Base-by-base conservation (phyloP, 92 coral and sea anemone species). In the Metridium senile region DNA sequence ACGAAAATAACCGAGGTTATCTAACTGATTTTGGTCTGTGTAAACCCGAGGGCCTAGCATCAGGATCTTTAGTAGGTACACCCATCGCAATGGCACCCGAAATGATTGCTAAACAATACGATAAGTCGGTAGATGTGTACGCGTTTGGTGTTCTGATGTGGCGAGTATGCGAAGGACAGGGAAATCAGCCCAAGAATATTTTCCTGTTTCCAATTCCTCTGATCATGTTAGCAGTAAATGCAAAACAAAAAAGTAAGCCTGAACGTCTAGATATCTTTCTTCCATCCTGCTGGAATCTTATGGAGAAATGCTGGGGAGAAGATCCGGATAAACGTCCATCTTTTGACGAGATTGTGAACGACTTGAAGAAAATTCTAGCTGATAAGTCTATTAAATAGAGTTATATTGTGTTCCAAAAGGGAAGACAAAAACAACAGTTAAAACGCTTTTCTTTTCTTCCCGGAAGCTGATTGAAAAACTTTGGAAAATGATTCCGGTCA, bases 1-100 rank as follows among this genome's bases (percentile, higher is more conserved):
- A 88, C 59, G 77, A 75, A 34, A 22, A 61, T 30, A 83, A 83
- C 78, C 72, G 47, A 28, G 93, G 75, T 4, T 78, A 77, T 65
- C 74, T 88, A 66, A 88, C 93, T n/a, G 93, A 88, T 56, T 33
- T 88, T 67, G 93, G 93, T 11, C 89, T 88, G 11, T 88, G 93
- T 83, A 88, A 88, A 72, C 77, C 93, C 17, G 86, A 75, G 53
- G 93, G 93, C 0, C 79, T 88, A 25, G 80, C 74, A 47, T 26
- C 20, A 11, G 71, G 74, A 54, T 88, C 93, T 21, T 77, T 88
- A 13, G 93, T 88, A 3, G 93, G 93, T 18, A 88, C 93, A 4
- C 93, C 89, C 9, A 62, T 75, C 0, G 74, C 82, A 49, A 88
- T 88, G 93, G 93, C 93, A 9, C 93, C 93, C 1, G 93, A 88